Evolutionary conservation across 1,140 invertebrate species (phyloP), one percentile per base, ranked within the genome.

Genomic region (Gonatopus flavifemur): DNA sequence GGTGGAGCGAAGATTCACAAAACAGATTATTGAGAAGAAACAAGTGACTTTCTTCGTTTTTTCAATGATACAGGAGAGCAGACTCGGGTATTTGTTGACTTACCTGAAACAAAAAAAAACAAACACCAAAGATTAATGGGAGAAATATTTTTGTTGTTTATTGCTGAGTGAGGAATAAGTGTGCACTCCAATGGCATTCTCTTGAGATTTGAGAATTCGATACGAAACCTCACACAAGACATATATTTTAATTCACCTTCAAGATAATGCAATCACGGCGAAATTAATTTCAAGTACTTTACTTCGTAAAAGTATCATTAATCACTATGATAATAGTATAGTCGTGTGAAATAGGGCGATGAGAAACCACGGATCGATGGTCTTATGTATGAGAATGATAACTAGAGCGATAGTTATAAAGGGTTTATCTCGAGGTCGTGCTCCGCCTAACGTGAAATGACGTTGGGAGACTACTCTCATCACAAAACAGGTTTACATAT

Each of bases 401-500:
- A n/a, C n/a, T n/a, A n/a, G 41, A 45, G 42, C 45, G 50, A 59
- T 54, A 54, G 40, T 49, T 57, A 50, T 48, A 47, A 57, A 38
- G 41, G 57, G 49, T 59, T 62, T 59, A 61, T 57, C 59, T 50
- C 31, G 44, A 48, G 51, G 42, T 44, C 41, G 44, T 41, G 59
- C 38, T 36, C 47, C 40, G 38, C 51, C 42, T n/a, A n/a, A n/a
- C n/a, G 21, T 41, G 40, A 57, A 63, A 58, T 57, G 58, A 53
- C 55, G 58, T 62, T 61, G 55, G 49, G 43, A 55, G 41, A 51
- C 40, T 44, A 49, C 50, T 58, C 53, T 58, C 53, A 42, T 64
- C 53, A 55, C 61, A 62, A 59, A 64, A 63, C 53, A 52, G 39
- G 40, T 55, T 66, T 66, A 59, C 62, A 66, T 66, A 66, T 64